These are phyloP conservation scores for Styela plicata DNA, from an alignment of 23 tunicate species.

Conservation along the genomic window DNA sequence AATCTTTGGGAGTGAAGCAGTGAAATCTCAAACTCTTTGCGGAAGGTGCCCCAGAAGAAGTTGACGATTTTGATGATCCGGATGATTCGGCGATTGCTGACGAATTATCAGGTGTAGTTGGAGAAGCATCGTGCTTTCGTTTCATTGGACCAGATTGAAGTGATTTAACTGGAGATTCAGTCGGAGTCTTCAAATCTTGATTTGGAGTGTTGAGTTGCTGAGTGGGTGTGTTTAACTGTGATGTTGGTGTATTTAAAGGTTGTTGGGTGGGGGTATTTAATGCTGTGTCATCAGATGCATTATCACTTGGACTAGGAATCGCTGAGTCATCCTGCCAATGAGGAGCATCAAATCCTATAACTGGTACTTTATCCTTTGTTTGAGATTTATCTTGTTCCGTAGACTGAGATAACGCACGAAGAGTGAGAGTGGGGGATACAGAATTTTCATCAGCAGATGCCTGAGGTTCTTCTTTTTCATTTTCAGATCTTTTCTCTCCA, in stretches of 20 bases:
- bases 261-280: conserved; percentile 27
- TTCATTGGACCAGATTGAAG: conserved; percentile 37
- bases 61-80: neutral
- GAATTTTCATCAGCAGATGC: neutral
- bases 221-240: conserved; percentile 47
- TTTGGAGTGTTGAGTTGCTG: conserved; percentile 60
- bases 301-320: conserved; percentile 8
- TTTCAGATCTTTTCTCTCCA: neutral
- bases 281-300: conserved; percentile 36
- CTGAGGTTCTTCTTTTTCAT: neutral
- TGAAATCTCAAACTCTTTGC: conserved; percentile 38
- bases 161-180: conserved; percentile 50
- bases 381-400: neutral
- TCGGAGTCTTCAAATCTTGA: conserved; percentile 55
- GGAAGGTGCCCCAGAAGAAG: neutral
- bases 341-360: conserved; percentile 51
- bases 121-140: conserved; percentile 32
- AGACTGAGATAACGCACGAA: neutral
- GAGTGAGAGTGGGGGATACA: conserved; percentile 15
- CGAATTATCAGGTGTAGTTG: conserved; percentile 45
- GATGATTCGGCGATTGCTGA: conserved; percentile 1
- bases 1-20: conserved; percentile 49
- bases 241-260: conserved; percentile 24
- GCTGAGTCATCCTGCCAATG: conserved; percentile 43
- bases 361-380: conserved; percentile 29